A percentile compares a stretch with the other conserved stretches of the same genome.
Conservation (phyloP, 2,113 vertebrate species). For the Hippocampus mohnikei region DNA sequence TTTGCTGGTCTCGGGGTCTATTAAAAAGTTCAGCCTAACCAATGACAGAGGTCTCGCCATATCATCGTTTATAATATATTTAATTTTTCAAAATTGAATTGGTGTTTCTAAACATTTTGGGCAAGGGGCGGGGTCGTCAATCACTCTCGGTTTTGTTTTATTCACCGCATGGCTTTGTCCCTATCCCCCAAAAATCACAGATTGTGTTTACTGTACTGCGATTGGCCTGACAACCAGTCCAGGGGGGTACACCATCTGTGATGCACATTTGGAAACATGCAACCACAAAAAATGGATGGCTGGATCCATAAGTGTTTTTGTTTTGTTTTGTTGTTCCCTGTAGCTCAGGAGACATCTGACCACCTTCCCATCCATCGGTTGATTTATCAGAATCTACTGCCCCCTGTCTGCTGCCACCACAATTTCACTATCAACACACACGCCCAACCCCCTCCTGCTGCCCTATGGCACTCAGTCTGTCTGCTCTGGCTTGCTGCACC, state of each 20-base stretch:
- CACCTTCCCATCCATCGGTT: constrained; percentile 32
- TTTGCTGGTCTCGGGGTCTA: too few species aligned
- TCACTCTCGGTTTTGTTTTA: neutral
- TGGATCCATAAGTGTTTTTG: neutral
- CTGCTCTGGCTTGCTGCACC: constrained; percentile 20
- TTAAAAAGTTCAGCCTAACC: too few species aligned
- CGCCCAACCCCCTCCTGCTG: constrained; percentile 1
- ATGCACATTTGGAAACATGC: neutral
- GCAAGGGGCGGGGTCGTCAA: neutral
- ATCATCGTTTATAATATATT: neutral
- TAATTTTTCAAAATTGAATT: too few species aligned
- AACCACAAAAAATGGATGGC: neutral
- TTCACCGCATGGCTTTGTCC: too few species aligned
- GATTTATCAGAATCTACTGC: constrained; percentile 38
- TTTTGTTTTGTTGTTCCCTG: constrained; percentile 44
- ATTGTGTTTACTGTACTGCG: neutral
- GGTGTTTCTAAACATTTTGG: neutral
- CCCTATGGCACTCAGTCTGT: constrained; percentile 13
- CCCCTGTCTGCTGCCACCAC: constrained; percentile 44
- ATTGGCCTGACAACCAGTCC: neutral
- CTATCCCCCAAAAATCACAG: too few species aligned
- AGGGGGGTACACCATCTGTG: neutral
- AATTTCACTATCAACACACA: neutral
- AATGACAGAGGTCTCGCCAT: neutral
- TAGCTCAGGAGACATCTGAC: constrained; percentile 18